Base-by-base conservation (phyloP, 1,140 invertebrate genomes). In the Condylostylus longicornis region DNA sequence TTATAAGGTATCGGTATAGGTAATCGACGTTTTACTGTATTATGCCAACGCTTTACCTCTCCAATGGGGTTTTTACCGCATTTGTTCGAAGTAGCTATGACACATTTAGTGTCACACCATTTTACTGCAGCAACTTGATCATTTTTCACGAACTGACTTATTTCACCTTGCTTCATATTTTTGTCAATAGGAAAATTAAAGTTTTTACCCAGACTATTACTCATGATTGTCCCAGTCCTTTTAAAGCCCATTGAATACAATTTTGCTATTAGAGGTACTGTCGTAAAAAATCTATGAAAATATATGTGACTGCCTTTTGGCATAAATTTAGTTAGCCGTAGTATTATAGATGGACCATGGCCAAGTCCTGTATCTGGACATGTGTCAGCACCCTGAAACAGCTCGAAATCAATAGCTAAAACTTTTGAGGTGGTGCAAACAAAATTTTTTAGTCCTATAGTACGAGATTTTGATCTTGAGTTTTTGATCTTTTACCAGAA, bases 1-100 rank as follows among this genome's bases (percentile, higher is more conserved):
- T 43, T 41, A 27, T 41, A 43, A 12, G 42, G 38, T n/a, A 33
- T 33, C 27, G 28, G 25, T 15, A 43, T 27, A 13, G 40, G 18
- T 13, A 43, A 20, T 23, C 30, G n/a, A 13, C 35, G 29, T 33
- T 42, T 34, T 38, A 34, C n/a, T 14, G 13, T 34, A 20, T 19
- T 7, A 1, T 12, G 9, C 33, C 33, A 34, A 19, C 15, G 4
- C 9, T 20, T 14, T 12, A 34, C 33, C 14, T 34, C 33, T 7
- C 33, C 19, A 13, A 34, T 14, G 4, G 33, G 33, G 5, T 34
- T 19, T 21, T 34, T 34, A 20, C 33, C 33, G 21, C 33, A 34
- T 12, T 7, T 5, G 10, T 6, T 34, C 17, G 22, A 34, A 12
- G 31, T 18, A 13, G 21, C 17, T 34, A 18, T 34, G 14, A 34